Evolutionary conservation across 2,888 invertebrate genomes (phyloP).

Genomic region (Diploptera punctata): DNA sequence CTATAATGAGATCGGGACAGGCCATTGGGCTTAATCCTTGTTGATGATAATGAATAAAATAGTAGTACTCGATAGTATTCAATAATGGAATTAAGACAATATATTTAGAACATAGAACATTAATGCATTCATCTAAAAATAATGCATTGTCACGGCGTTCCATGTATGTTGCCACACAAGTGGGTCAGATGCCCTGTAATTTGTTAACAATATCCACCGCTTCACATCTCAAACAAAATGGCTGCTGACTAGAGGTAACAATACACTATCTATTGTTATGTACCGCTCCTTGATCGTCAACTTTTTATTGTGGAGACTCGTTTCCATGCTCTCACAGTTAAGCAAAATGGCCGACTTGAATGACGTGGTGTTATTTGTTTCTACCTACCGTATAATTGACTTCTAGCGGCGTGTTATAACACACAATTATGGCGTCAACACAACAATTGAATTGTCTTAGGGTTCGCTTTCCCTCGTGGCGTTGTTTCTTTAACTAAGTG

Average conservation of each 20-base stretch:
- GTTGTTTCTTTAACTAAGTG: neutral
- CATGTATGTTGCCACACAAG: slow-evolving; percentile 22
- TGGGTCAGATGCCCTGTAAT: slow-evolving; percentile 25
- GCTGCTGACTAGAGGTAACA: slow-evolving; percentile 23
- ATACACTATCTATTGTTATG: slow-evolving; percentile 24
- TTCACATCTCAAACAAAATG: slow-evolving; percentile 4
- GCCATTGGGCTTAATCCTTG: no score
- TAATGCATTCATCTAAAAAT: neutral
- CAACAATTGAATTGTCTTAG: slow-evolving; percentile 21
- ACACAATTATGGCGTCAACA: slow-evolving; percentile 17
- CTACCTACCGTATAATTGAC: slow-evolving; percentile 18
- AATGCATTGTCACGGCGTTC: neutral
- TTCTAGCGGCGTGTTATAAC: slow-evolving; percentile 17
- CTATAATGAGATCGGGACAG: no score
- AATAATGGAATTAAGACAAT: no score
- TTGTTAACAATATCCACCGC: slow-evolving; percentile 24
- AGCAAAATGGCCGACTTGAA: slow-evolving; percentile 14
- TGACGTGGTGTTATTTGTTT: slow-evolving; percentile 14
- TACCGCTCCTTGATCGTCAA: slow-evolving; percentile 8
- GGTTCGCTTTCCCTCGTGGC: neutral
- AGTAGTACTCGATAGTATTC: no score
- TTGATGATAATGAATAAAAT: no score
- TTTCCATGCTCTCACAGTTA: slow-evolving; percentile 2
- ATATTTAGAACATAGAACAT: no score
- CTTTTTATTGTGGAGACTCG: neutral